Evolutionary conservation across 2,797 vertebrate species (phyloP), one percentile per base, ranked within the genome.

Genomic region (Selene dorsalis): DNA sequence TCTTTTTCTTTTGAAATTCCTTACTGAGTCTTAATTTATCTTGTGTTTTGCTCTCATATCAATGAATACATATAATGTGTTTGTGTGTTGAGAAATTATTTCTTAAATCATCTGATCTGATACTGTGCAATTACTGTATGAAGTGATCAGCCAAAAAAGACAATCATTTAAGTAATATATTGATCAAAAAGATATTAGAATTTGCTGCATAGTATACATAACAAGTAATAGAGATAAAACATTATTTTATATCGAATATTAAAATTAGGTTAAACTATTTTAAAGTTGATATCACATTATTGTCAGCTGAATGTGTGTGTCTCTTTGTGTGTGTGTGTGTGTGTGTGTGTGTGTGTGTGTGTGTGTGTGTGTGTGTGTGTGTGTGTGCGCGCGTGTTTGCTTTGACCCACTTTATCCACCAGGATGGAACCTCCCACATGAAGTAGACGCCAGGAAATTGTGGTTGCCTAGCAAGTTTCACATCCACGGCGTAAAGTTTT

Each of bases 1-100:
- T 93, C 87, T 83, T 93, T 92, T 93, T 92, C 86, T 93, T 92
- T 93, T 89, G 61, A 91, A 84, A 70, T 66, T 57, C 70, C 63
- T 68, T 4, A 10, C 13, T 64, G 70, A 68, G 65, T 87, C 45
- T 86, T 73, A 58, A n/a, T 73, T 87, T 80, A 3, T 52, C 14
- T 53, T 39, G 18, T 20, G 35, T 38, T 57, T 73, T 32, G 1
- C 7, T 35, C 52, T 41, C 0, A 7, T 57, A 2, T 43, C 18
- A 1, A 20, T 53, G 4, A 24, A 50, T 24, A 11, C 53, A 20
- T 45, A 32, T 48, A 32, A 52, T 30, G 0, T 11, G 6, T 48
- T 4, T 57, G 2, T 60, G 63, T 50, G 47, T 14, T 75, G 13
- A 66, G 3, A 11, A 53, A 47, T 47, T 1, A 35, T 58, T 17